Base-by-base conservation (phyloP, 2,888 invertebrate genomes). In the Drosophila kambysellisi region DNA sequence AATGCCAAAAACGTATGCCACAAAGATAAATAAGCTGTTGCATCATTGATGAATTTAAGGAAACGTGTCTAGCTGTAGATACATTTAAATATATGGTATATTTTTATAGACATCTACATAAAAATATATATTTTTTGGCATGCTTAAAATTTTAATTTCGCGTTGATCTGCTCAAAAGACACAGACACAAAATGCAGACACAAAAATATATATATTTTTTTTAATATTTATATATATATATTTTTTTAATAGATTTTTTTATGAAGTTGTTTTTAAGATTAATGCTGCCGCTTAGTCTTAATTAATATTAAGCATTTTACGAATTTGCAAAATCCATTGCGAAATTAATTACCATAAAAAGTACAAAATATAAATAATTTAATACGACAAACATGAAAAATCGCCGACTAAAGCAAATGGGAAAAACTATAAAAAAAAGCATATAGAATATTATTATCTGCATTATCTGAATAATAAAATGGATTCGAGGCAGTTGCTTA, bases 241-340 rank as follows among this genome's bases (percentile, higher is more conserved):
- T 41, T 4, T 41, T 43, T 20, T 43, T 43, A 9, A 20, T 11
- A 25, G 20, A 25, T 25, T 25, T 41, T 61, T 65, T 74, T 74
- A 64, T 58, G 67, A 43, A 67, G 75, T 68, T n/a, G 52, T 46
- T 43, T 61, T 68, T 33, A 54, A 59, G 70, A 69, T 62, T 58
- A 52, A 62, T 65, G 62, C 43, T 57, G 79, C 75, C 53, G 48
- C 56, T 62, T 62, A 63, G 20, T 52, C 56, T 56, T 70, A 76
- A 63, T 75, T 56, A 50, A 54, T 17, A 35, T 61, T 53, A 41
- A 46, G 53, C 54, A 39, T 11, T 62, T 52, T 33, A 7, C n/a
- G n/a, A 30, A 2, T 4, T 25, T 4, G 37, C 12, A 39, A 25
- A 51, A 71, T 52, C 61, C 30, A 43, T 32, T 48, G 20, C 62